Evolutionary conservation across 2,797 vertebrate species (phyloP).

Genomic region (Fistularia commersonii): DNA sequence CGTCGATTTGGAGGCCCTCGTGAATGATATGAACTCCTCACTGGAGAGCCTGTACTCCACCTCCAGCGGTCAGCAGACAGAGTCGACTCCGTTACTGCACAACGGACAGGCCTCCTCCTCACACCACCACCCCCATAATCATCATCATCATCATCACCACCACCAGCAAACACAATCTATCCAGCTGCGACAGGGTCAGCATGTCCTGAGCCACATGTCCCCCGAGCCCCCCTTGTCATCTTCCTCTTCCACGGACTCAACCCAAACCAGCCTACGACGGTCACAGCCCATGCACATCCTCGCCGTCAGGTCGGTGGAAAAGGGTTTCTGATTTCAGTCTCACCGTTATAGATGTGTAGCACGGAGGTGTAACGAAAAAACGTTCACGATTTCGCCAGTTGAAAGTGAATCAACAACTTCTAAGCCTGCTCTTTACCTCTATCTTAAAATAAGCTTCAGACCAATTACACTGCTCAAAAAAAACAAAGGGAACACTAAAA

Average conservation of each 20-base stretch:
- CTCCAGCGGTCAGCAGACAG: slow-evolving; percentile 78
- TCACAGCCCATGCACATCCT: slow-evolving; percentile 93
- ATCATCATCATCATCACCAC: slow-evolving; percentile 26
- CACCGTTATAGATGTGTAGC: no score
- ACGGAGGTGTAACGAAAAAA: no score
- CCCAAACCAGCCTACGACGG: slow-evolving; percentile 75
- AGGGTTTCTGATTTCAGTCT: neutral
- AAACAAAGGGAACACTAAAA: no score
- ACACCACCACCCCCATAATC: slow-evolving; percentile 37
- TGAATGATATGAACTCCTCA: slow-evolving; percentile 90
- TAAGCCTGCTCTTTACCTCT: no score
- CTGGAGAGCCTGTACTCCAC: slow-evolving; percentile 85
- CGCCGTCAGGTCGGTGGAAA: slow-evolving; percentile 81
- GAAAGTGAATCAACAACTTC: no score
- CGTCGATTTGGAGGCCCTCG: slow-evolving; percentile 87
- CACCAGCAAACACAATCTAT: slow-evolving; percentile 37
- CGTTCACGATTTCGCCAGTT: no score
- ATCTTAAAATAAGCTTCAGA: no score
- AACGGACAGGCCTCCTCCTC: slow-evolving; percentile 78
- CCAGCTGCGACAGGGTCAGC: slow-evolving; percentile 51
- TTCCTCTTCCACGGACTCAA: slow-evolving; percentile 56
- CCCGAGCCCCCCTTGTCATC: slow-evolving; percentile 50
- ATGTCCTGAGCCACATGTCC: slow-evolving; percentile 40
- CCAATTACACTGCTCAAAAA: no score
- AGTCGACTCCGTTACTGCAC: slow-evolving; percentile 81